These are phyloP conservation scores for Netelia fuscicornis DNA, from an alignment of 2,888 invertebrate species.

Conservation along the genomic window DNA sequence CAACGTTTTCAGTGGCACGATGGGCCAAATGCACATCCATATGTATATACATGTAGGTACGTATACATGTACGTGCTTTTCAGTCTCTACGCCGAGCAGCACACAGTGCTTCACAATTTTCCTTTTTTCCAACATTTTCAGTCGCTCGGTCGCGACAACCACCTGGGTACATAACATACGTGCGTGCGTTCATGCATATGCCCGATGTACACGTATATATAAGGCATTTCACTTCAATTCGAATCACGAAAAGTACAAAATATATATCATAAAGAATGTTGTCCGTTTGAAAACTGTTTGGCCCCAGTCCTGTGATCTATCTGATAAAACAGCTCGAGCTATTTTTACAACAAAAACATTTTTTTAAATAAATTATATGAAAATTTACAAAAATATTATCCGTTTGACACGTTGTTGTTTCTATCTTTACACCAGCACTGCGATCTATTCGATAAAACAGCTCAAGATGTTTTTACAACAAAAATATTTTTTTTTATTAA, in stretches of 20 bases:
- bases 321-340: no score
- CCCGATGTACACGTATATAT: conserved; percentile 1
- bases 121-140: conserved; percentile 37
- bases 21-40: conserved; percentile 18
- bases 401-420: no score
- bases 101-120: conserved; percentile 43
- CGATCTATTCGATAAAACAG: no score
- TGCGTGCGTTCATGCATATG: conserved; percentile 36
- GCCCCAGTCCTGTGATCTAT: no score
- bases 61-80: conserved; percentile 54
- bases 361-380: no score
- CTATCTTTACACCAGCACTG: no score
- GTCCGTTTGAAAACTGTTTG: no score
- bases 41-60: conserved; percentile 8
- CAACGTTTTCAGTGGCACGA: conserved; percentile 43
- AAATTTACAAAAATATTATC: no score
- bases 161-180: conserved; percentile 38
- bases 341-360: no score
- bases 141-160: conserved; percentile 26
- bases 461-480: no score
- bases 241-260: neutral
- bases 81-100: conserved; percentile 40
- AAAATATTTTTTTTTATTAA: no score
- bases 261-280: neutral
- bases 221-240: conserved; percentile 25